Base-by-base conservation (phyloP, 2,113 vertebrate species). In the Miniopterus natalensis region DNA sequence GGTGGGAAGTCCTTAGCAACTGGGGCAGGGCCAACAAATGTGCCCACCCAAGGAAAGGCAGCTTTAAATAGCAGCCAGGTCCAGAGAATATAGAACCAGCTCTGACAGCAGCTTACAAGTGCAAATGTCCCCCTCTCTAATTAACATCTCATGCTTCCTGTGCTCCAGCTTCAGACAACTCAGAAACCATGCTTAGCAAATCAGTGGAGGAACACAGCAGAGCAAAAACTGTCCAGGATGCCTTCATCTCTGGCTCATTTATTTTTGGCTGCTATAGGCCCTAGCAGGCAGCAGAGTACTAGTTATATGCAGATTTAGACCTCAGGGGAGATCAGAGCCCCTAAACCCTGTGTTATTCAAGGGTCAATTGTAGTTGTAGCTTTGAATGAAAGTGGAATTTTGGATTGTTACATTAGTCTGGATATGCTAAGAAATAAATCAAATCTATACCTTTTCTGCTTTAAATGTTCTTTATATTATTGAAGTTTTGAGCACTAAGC, bases 401-500 rank as follows among this genome's bases (percentile, higher is more conserved):
- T 74, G 42, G 8, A 90, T 70, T 93, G 57, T 86, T 81, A 68
- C 3, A 81, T 70, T 88, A 75, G 27, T 91, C 9, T 88, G 53
- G 6, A 57, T 59, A 71, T 29, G 51, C 23, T 83, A 86, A 87
- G 27, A 79, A 74, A 61, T 49, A 21, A 90, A 70, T 75, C 21
- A 77, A 65, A 25, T 73, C 9, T 45, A 25, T 71, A 5, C 9
- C 31, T 45, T 84, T 70, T 1, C 59, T 91, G 20, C 17, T 75
- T 79, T 80, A 90, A 95, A 66, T 27, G 51, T 74, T 55, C 13
- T 71, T 93, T 73, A 12, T 79, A 63, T 53, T 85, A 70, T n/a
- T 9, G 79, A 78, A 78, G 21, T 66, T 90, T 73, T 70, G 29
- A 68, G 8, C 10, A 55, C 1, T 84, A 66, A 85, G 27, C 2